A percentile compares a stretch with the other conserved stretches of the same genome.
phyloP scores from a whole-genome alignment of 2,888 invertebrate genomes.

The Tinea trinotella region DNA sequence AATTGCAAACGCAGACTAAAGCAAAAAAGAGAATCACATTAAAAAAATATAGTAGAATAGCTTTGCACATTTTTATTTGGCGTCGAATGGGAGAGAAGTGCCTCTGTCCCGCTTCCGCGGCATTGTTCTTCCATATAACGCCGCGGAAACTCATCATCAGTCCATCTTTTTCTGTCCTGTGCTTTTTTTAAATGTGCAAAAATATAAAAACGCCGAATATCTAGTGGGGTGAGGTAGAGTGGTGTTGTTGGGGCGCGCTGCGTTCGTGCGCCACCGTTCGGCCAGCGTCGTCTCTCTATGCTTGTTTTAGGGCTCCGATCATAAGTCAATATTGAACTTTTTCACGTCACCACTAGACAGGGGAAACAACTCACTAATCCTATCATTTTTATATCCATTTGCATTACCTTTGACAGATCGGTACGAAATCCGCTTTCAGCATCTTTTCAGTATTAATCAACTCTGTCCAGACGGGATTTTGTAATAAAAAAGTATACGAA shows the following conservation, averaged over 20 bases:
- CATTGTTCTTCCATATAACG: slow-evolving; percentile 44
- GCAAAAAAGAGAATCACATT: slow-evolving; percentile 67
- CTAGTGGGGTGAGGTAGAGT: slow-evolving; percentile 46
- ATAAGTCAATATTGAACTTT: slow-evolving; percentile 34
- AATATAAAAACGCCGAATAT: slow-evolving; percentile 70
- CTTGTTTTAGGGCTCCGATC: slow-evolving; percentile 67
- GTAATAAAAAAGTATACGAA: too few relatives aligned
- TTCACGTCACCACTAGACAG: not conserved
- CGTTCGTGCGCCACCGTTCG: slow-evolving; percentile 52
- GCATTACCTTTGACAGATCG: too few relatives aligned
- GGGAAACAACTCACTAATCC: too few relatives aligned
- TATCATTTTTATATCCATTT: too few relatives aligned
- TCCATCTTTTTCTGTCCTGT: slow-evolving; percentile 69
- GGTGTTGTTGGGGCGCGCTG: slow-evolving; percentile 21
- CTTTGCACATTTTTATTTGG: slow-evolving; percentile 58
- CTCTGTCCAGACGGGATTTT: too few relatives aligned
- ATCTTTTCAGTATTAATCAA: too few relatives aligned
- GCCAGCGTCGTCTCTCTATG: too few relatives aligned
- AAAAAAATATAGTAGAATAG: slow-evolving; percentile 40
- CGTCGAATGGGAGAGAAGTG: slow-evolving; percentile 31
- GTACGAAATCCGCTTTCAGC: too few relatives aligned
- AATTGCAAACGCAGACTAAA: slow-evolving; percentile 71
- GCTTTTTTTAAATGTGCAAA: slow-evolving; percentile 69
- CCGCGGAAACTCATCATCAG: slow-evolving; percentile 56
- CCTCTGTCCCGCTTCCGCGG: slow-evolving; percentile 51